Evolutionary conservation across 2,888 invertebrate species (phyloP).

Genomic region (Sepiola atlantica): DNA sequence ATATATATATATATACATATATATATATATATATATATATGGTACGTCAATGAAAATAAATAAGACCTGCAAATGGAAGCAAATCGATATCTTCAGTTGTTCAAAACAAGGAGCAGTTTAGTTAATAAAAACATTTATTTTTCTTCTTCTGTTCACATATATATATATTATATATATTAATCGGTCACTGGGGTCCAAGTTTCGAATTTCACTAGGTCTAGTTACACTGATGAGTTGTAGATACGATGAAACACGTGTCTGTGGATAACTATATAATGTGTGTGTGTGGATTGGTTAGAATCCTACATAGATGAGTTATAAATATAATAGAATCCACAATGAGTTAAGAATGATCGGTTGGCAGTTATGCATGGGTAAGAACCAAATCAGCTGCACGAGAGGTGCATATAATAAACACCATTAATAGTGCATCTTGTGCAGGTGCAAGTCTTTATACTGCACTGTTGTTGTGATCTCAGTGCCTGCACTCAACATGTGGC

Average conservation of each 20-base stretch:
- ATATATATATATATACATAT: conserved; percentile 11
- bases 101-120: too few species aligned
- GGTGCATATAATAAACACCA: not conserved
- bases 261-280: not conserved
- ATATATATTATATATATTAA: too few species aligned
- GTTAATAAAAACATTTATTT: too few species aligned
- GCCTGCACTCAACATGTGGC: not conserved
- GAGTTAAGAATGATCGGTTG: not conserved
- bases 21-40: not conserved
- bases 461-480: not conserved
- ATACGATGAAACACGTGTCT: not conserved
- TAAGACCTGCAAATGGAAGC: too few species aligned
- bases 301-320: not conserved
- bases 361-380: not conserved
- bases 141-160: too few species aligned
- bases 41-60: too few species aligned
- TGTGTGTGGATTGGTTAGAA: not conserved
- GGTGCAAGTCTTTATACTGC: not conserved
- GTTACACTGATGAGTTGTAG: too few species aligned
- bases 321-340: conserved; percentile 19
- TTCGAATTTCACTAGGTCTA: not conserved
- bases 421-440: not conserved
- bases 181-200: too few species aligned
- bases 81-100: too few species aligned
- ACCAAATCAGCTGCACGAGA: conserved; percentile 2